Evolutionary conservation across 2,113 vertebrate genomes (phyloP), one percentile per base, ranked within the genome.

Genomic region (Cettia cetti): DNA sequence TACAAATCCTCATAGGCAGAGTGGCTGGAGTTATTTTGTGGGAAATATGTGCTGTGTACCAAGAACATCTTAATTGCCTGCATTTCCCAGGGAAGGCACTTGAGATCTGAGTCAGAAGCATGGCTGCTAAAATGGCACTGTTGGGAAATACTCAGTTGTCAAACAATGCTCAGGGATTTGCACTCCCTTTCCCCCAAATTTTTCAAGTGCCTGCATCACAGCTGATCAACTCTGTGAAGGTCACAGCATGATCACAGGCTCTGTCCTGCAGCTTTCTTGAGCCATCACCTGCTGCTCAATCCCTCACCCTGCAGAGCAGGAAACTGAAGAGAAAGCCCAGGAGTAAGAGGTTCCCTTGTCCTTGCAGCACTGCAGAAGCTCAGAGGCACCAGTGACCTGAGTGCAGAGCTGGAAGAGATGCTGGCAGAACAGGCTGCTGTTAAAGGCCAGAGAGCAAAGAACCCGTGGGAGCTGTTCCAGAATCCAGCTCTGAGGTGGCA

Each of bases 371-470:
- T 99, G 91, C 97, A 77, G 50, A 96, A 92, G 75, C 96, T 99
- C 59, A 96, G 98, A 37, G 99, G 98, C 40, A 96, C 94, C 31
- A 82, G 79, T 5, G 98, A 98, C 70, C 76, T 98, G 83, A 97
- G 69, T 7, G 86, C 37, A 4, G 99, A 99, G 97, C 95, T 99
- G 68, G 98, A 98, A 31, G 99, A 99, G 92, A 98, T 99, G 86
- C 96, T 98, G 91, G 96, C 98, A 70, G 98, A 99, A 53, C 98
- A 98, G 82, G 96, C 96, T 4, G 98, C 98, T 22, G 97, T 96
- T 44, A 92, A 88, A 89, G 98, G 98, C 42, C 83, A 95, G 89
- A 96, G 60, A 14, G 87, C 98, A 0, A 97, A 92, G 65, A 93
- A 90, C 17, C 98, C 97, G 0, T 99, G 98, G 98, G 98, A 99